Base-by-base conservation (phyloP, 1,140 invertebrate species). In the Pseudobourletiella spinata region DNA sequence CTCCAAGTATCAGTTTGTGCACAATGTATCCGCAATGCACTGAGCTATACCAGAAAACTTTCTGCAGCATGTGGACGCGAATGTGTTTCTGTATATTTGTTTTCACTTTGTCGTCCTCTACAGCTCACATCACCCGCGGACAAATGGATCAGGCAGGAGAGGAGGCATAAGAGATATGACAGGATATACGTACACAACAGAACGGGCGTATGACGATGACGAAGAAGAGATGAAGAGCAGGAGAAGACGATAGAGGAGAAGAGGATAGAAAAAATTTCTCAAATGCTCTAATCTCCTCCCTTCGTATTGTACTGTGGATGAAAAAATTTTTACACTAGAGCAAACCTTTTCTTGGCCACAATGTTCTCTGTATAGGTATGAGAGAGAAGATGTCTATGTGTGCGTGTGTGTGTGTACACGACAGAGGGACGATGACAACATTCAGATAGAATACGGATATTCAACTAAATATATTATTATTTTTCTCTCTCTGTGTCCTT, bases 281-380 rank as follows among this genome's bases (percentile, higher is more conserved):
- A 29, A 55, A 6, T 55, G 29, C 52, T 55, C 52, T 55, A 55
- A 55, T 55, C 52, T 55, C 11, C 52, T 54, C 14, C 52, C 29
- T 32, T 55, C 20, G 16, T 32, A 35, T 55, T 55, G 52, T 55
- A 35, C 29, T 20, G 52, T n/a, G 32, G 52, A 55, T 55, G 52
- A 55, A 55, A 55, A 55, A 55, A 55, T 35, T 55, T 55, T 55
- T 35, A 55, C 52, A 55, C 28, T 55, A 55, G 29, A 55, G 6
- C 29, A 55, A 55, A 55, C 29, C 52, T 55, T 55, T 55, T 55
- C 52, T 55, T 39, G 29, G 52, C 28, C 48, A 25, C 48, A 51
- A 51, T 51, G 48, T 25, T 25, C 14, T 51, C 14, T 51, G 22
- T 46, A 14, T 26, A 14, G 14, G 24, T 25, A 25, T 4, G 48